Evolutionary conservation across 2,888 invertebrate genomes (phyloP).

Genomic region (Euplagia quadripunctaria): DNA sequence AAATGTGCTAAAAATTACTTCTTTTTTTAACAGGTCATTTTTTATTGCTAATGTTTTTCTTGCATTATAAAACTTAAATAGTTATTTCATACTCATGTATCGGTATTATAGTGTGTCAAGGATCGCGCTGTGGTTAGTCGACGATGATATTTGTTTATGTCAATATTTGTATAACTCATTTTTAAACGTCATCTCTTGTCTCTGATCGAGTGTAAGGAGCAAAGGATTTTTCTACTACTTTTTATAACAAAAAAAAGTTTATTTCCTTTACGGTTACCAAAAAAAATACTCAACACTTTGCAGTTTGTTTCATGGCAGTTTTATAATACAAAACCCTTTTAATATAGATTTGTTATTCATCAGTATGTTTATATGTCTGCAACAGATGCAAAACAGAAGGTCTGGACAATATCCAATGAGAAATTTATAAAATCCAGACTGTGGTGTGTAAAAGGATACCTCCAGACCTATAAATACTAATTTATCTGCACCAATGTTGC

Average conservation of each 20-base stretch:
- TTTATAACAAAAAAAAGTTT: too few species aligned
- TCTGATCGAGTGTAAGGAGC: neutral
- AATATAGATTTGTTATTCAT: constrained; percentile 5
- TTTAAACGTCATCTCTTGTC: neutral
- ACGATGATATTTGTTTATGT: neutral
- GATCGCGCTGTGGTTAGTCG: neutral
- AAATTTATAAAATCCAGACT: constrained; percentile 9
- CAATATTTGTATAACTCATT: neutral
- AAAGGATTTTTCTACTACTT: too few species aligned
- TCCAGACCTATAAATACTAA: neutral
- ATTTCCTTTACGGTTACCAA: too few species aligned
- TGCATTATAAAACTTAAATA: neutral
- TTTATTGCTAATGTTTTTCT: constrained; percentile 2
- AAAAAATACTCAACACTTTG: too few species aligned
- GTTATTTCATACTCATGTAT: neutral
- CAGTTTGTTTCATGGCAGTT: too few species aligned
- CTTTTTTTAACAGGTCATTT: neutral
- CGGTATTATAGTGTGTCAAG: neutral
- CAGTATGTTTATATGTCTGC: constrained; percentile 8
- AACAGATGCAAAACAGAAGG: constrained; percentile 15
- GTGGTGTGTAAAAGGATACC: neutral
- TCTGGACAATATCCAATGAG: constrained; percentile 8
- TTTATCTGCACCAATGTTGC: neutral
- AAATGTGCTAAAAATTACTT: constrained; percentile 27
- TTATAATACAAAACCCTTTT: constrained; percentile 3